Percentiles rank a stretch among this genome's conserved stretches.
phyloP scores from a whole-genome alignment of 2,113 vertebrate genomes.

The Mus pahari region DNA sequence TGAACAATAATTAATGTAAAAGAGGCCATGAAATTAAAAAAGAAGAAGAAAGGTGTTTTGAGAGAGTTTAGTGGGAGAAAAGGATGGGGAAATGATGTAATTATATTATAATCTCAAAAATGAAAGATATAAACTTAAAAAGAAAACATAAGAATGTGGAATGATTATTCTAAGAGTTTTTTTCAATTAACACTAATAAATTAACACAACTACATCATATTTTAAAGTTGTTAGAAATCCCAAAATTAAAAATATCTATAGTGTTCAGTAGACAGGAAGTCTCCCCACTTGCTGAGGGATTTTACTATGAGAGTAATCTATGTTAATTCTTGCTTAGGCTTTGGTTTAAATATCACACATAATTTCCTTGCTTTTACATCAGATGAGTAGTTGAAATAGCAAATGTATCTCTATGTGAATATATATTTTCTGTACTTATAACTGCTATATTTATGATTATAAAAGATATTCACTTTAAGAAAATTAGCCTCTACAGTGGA shows the following conservation, averaged over 20 bases:
- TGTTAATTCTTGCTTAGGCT: neutral
- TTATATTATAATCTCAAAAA: no score
- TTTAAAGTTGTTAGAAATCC: constrained; percentile 42
- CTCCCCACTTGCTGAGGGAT: neutral
- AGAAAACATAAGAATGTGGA: constrained; percentile 75
- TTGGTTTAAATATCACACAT: neutral
- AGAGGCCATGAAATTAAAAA: neutral
- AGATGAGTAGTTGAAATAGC: constrained; percentile 35
- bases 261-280: constrained; percentile 7
- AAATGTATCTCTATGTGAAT: constrained; percentile 24
- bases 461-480: neutral
- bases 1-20: no score
- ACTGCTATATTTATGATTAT: constrained; percentile 25
- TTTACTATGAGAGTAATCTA: neutral
- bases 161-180: constrained; percentile 58
- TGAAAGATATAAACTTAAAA: neutral
- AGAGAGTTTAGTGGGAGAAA: constrained; percentile 36
- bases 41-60: neutral
- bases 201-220: constrained; percentile 65
- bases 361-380: constrained; percentile 1
- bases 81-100: constrained; percentile 46
- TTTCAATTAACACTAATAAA: constrained; percentile 30
- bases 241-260: constrained; percentile 22
- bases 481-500: neutral
- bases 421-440: neutral